Evolutionary conservation across 2,888 invertebrate genomes (phyloP).

Genomic region (Drosophila acutilabella): DNA sequence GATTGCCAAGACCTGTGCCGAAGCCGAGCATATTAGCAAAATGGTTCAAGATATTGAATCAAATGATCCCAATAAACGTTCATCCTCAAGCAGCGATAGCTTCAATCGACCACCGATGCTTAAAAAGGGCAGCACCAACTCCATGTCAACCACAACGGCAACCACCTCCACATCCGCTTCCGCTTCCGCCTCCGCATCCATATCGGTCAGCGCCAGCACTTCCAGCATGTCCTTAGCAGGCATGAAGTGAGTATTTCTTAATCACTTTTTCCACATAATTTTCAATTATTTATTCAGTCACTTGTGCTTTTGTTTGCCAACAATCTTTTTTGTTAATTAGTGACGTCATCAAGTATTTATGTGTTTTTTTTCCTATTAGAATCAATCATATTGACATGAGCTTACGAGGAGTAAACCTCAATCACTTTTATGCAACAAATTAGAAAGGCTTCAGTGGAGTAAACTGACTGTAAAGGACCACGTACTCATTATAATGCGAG

Average conservation of each 20-base stretch:
- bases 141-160: slow-evolving; percentile 77
- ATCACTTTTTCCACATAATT: background rate
- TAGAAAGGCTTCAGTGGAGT: too few species aligned
- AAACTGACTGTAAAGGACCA: too few species aligned
- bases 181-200: slow-evolving; percentile 35
- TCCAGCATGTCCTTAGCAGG: slow-evolving; percentile 73
- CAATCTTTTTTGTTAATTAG: too few species aligned
- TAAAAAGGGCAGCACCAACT: slow-evolving; percentile 88
- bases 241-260: slow-evolving; percentile 85
- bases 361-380: too few species aligned
- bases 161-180: slow-evolving; percentile 31
- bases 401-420: too few species aligned
- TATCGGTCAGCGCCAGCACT: slow-evolving; percentile 83
- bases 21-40: slow-evolving; percentile 92
- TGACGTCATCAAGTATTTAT: too few species aligned
- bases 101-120: slow-evolving; percentile 88
- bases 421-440: too few species aligned
- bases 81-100: slow-evolving; percentile 89
- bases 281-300: too few species aligned
- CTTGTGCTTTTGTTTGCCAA: too few species aligned
- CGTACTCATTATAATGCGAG: too few species aligned
- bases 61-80: slow-evolving; percentile 87
- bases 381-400: too few species aligned
- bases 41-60: slow-evolving; percentile 92
- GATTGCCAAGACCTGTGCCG: slow-evolving; percentile 92